Percentiles rank a stretch among this genome's conserved stretches.
Conservation (phyloP, 1,140 invertebrate species). For the Acyrthosiphon pisum region DNA sequence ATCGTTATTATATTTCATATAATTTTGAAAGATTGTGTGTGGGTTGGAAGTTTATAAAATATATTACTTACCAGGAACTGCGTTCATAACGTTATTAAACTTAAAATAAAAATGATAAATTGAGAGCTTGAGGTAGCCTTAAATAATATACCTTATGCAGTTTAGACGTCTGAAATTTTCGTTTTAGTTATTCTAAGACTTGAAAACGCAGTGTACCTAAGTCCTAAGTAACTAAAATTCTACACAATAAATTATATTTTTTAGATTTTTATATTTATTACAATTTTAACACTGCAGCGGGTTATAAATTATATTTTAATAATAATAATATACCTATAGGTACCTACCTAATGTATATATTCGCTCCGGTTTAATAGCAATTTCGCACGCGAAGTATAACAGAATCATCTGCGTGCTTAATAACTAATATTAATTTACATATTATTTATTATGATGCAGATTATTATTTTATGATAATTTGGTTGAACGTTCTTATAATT, state of each 20-base stretch:
- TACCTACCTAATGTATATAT: neutral
- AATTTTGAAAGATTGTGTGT: neutral
- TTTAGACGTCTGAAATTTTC: neutral
- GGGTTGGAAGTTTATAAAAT: neutral
- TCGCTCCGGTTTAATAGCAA: neutral
- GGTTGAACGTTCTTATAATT: constrained; percentile 4
- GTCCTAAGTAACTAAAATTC: neutral
- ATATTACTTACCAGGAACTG: neutral
- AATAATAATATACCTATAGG: neutral
- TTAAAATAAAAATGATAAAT: constrained; percentile 16
- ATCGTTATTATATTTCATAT: constrained; percentile 18
- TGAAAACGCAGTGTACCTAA: neutral
- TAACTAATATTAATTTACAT: constrained; percentile 15
- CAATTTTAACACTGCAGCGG: neutral
- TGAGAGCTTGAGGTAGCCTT: neutral
- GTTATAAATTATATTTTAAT: neutral
- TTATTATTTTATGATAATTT: constrained; percentile 20
- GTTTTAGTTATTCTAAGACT: neutral
- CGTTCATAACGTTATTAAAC: neutral
- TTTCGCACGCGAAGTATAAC: neutral
- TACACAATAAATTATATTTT: neutral
- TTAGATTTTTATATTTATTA: neutral
- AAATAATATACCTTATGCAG: neutral
- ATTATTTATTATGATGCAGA: neutral
- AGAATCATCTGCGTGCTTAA: constrained; percentile 9